Evolutionary conservation across 2,113 vertebrate species (phyloP).

Genomic region (Pygoscelis adeliae): DNA sequence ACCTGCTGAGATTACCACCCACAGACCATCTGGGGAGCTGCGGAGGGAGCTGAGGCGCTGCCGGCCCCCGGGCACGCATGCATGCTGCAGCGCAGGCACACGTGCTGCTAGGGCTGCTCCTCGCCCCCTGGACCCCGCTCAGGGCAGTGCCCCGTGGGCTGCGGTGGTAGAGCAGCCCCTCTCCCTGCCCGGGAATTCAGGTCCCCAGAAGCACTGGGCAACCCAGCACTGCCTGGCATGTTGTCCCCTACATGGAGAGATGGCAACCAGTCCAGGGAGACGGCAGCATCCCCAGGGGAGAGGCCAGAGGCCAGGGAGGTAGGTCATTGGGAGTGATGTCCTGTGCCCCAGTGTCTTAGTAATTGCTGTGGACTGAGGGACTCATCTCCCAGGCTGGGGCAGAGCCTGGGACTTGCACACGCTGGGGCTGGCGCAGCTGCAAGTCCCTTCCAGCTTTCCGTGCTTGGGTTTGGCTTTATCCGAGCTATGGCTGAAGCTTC

Average conservation of each 20-base stretch:
- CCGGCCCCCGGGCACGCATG: accelerated
- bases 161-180: background rate
- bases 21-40: conserved; percentile 36
- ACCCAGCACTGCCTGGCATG: background rate
- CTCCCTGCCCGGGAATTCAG: background rate
- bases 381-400: background rate
- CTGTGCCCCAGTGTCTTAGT: background rate
- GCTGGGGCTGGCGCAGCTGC: background rate
- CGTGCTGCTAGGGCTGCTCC: background rate
- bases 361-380: background rate
- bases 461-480: background rate
- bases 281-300: background rate
- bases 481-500: background rate
- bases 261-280: background rate
- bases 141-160: accelerated
- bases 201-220: background rate
- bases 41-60: accelerated
- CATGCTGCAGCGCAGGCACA: background rate
- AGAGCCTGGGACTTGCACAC: background rate
- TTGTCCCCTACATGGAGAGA: background rate
- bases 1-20: conserved; percentile 65
- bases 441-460: background rate
- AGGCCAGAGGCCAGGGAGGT: background rate
- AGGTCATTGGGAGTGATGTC: background rate
- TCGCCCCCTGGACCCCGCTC: accelerated